Base-by-base conservation (phyloP, 2,797 vertebrate genomes). In the Corythornis leucogaster region DNA sequence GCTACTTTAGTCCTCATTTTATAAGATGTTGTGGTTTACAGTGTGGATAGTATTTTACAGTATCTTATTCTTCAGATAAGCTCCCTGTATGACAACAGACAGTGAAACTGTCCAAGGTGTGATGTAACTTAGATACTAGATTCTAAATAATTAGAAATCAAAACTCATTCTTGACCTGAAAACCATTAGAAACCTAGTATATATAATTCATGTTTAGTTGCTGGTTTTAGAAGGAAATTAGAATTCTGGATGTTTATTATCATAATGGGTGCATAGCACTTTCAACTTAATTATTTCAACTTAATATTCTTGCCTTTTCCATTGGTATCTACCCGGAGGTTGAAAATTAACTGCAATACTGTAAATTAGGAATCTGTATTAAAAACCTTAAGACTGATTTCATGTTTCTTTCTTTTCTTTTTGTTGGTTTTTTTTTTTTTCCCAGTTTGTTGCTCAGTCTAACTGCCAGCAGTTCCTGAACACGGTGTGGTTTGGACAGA, bases 401-500 rank as follows among this genome's bases (percentile, higher is more conserved):
- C 30, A 30, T 69, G 35, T 67, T 79, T 86, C 2, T 81, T 80
- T 75, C 26, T 80, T 73, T 87, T 77, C 12, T 14, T 83, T 78
- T 85, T 80, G 15, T 15, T 6, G 6, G 6, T 33, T 33, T 6
- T 33, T 33, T 33, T 5, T 14, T 8, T 3, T 5, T 55, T 70
- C 68, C 9, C 96, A 99, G 99, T 99, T 99, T 90, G 99, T 99
- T 94, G 98, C 99, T 63, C 99, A 99, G 96, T 99, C 99, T 86
- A 99, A 99, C 97, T 99, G 99, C 96, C 99, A 99, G 94, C 99
- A 99, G 98, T 99, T 99, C 95, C 98, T 99, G 77, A 99, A 99
- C 97, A 99, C 99, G 0, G 99, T 99, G 76, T 99, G 99, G 99
- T 99, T 99, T 15, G 99, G 99, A 50, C 99, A 99, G 97, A 99